phyloP scores from a whole-genome alignment of 2,113 vertebrate species.

The Anthoscopus minutus region DNA sequence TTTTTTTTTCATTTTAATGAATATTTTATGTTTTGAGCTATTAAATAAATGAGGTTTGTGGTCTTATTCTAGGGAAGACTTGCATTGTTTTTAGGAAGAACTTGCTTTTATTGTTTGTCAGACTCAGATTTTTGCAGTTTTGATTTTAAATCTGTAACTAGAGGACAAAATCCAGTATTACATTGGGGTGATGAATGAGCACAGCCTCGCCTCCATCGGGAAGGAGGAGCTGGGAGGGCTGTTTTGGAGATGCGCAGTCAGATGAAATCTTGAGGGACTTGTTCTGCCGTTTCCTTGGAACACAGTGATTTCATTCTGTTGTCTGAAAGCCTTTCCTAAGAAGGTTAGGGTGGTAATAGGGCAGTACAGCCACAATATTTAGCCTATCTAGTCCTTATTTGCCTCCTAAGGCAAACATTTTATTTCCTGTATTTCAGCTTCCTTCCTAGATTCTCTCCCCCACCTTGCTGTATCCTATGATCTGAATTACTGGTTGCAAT shows the following conservation, averaged over 20 bases:
- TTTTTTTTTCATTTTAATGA: not conserved
- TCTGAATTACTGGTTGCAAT: not conserved
- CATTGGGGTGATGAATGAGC: not conserved
- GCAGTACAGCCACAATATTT: not conserved
- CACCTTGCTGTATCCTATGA: not conserved
- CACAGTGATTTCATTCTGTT: not conserved
- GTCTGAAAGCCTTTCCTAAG: not conserved
- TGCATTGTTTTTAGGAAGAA: not conserved
- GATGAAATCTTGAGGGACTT: not conserved
- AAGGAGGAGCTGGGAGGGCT: not conserved
- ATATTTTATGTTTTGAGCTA: not conserved
- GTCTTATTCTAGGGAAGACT: not conserved
- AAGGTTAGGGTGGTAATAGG: not conserved
- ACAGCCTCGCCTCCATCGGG: not conserved
- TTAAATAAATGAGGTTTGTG: not conserved
- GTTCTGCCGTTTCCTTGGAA: not conserved
- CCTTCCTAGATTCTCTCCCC: not conserved
- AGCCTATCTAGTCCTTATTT: not conserved
- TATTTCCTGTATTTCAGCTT: slow-evolving; percentile 5
- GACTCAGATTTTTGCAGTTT: not conserved
- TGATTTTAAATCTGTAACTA: not conserved
- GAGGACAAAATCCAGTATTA: not conserved
- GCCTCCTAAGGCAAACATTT: not conserved
- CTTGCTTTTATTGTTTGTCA: not conserved
- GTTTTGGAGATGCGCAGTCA: not conserved